phyloP scores from a whole-genome alignment of 37 sponge, comb jelly and placozoan genomes.

The Cliona cf. orientalis region DNA sequence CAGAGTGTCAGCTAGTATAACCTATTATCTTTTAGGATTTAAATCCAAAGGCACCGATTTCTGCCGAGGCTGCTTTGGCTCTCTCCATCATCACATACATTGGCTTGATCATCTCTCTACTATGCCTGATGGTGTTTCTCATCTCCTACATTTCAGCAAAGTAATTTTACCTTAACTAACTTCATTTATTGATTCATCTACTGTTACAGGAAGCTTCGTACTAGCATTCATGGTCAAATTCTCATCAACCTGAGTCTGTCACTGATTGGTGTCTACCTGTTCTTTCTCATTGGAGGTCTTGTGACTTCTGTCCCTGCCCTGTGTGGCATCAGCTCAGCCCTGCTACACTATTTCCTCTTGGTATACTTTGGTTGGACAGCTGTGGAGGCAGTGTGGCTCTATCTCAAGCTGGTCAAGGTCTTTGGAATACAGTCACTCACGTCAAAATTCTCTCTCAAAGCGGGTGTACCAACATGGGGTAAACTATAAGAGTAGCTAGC shows the following conservation, averaged over 20 bases:
- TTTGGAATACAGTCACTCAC: slow-evolving; percentile 15
- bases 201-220: slow-evolving; percentile 54
- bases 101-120: slow-evolving; percentile 51
- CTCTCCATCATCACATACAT: slow-evolving; percentile 55
- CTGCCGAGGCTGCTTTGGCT: slow-evolving; percentile 12
- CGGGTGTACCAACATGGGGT: slow-evolving; percentile 47
- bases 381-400: slow-evolving; percentile 56
- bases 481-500: not conserved
- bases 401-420: slow-evolving; percentile 54
- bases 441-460: slow-evolving; percentile 10
- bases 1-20: too few species aligned
- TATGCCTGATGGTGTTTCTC: slow-evolving; percentile 43
- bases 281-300: slow-evolving; percentile 42
- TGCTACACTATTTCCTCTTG: slow-evolving; percentile 72
- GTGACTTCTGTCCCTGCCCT: slow-evolving; percentile 12
- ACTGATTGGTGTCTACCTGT: slow-evolving; percentile 55
- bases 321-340: slow-evolving; percentile 57
- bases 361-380: slow-evolving; percentile 70
- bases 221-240: slow-evolving; percentile 23
- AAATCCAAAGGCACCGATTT: slow-evolving; percentile 3
- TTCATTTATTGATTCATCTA: too few species aligned
- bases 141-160: slow-evolving; percentile 44
- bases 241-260: slow-evolving; percentile 66
- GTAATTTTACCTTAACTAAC: too few species aligned
- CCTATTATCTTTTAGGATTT: slow-evolving; percentile 30